These are phyloP conservation scores for Threskiornis aethiopicus DNA, from an alignment of 2,797 vertebrate genomes.

Conservation along the genomic window DNA sequence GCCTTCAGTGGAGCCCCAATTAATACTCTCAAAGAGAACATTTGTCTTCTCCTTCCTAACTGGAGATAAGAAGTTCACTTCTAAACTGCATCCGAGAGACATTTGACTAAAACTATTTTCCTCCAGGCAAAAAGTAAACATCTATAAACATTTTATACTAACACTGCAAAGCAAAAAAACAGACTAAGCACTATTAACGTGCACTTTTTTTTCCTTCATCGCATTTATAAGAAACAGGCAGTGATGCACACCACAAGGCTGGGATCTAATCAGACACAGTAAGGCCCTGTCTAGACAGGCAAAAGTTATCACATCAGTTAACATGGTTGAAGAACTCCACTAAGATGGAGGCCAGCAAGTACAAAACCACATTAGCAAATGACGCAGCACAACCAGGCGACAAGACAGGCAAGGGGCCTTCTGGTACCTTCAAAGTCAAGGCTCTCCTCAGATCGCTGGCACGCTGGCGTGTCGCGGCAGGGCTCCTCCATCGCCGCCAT, in stretches of 20 bases:
- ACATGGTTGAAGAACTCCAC: slow-evolving; percentile 47
- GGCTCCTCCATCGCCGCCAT: fast-evolving
- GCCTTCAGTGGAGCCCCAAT: neutral
- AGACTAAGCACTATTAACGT: neutral
- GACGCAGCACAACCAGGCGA: neutral
- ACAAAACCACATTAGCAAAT: neutral
- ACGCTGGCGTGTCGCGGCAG: fast-evolving
- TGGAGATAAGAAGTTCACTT: slow-evolving; percentile 15
- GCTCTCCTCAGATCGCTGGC: fast-evolving
- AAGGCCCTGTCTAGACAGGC: slow-evolving; percentile 68
- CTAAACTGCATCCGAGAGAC: slow-evolving; percentile 22
- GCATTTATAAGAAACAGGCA: slow-evolving; percentile 53
- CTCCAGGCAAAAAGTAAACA: slow-evolving; percentile 43
- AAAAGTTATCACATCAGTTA: slow-evolving; percentile 62
- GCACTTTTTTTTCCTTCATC: neutral
- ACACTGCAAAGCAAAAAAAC: neutral
- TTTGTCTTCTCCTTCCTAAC: neutral
- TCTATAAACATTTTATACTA: slow-evolving; percentile 53
- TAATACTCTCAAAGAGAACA: neutral
- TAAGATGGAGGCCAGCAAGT: slow-evolving; percentile 33
- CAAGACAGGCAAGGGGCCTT: neutral
- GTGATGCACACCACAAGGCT: slow-evolving; percentile 17
- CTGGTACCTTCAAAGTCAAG: neutral
- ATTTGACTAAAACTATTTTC: slow-evolving; percentile 30
- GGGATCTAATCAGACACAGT: slow-evolving; percentile 56